phyloP scores from a whole-genome alignment of 1,140 invertebrate species.

The Chrysoperla carnea region DNA sequence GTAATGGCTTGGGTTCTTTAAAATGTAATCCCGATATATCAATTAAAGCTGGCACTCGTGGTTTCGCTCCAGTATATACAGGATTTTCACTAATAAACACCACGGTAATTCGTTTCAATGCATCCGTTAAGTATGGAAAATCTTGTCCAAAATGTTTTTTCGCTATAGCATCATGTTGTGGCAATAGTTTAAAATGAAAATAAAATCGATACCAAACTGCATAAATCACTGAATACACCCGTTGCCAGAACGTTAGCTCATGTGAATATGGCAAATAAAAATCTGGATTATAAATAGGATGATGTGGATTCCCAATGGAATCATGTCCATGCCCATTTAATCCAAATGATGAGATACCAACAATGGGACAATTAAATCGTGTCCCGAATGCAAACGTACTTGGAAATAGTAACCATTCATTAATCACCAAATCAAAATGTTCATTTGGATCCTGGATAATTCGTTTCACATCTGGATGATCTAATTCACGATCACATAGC shows the following conservation, averaged over 20 bases:
- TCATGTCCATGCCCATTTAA: conserved; percentile 9
- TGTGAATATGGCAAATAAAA: conserved; percentile 6
- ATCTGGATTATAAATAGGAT: conserved; percentile 16
- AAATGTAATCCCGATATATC: conserved; percentile 22
- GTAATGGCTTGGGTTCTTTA: conserved; percentile 17
- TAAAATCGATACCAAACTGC: conserved; percentile 7
- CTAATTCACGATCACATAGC: conserved; percentile 3
- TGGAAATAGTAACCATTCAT: conserved; percentile 12
- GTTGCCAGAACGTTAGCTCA: conserved; percentile 15
- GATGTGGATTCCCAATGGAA: conserved; percentile 15
- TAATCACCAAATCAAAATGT: conserved; percentile 19
- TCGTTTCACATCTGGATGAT: conserved; percentile 14
- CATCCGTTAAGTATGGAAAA: conserved; percentile 9
- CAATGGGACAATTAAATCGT: conserved; percentile 16
- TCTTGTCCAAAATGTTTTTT: conserved; percentile 15
- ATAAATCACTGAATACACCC: conserved; percentile 13
- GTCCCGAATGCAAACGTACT: conserved; percentile 13
- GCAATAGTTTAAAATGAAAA: conserved; percentile 5
- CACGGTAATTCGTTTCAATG: conserved; percentile 12
- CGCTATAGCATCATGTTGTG: conserved; percentile 9
- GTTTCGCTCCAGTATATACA: conserved; percentile 9
- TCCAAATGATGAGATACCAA: conserved; percentile 14
- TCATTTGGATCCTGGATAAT: conserved; percentile 14
- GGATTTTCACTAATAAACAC: conserved; percentile 16
- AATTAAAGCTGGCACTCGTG: conserved; percentile 9